Conservation (phyloP, 2,888 invertebrate species). For the Pterostichus madidus region DNA sequence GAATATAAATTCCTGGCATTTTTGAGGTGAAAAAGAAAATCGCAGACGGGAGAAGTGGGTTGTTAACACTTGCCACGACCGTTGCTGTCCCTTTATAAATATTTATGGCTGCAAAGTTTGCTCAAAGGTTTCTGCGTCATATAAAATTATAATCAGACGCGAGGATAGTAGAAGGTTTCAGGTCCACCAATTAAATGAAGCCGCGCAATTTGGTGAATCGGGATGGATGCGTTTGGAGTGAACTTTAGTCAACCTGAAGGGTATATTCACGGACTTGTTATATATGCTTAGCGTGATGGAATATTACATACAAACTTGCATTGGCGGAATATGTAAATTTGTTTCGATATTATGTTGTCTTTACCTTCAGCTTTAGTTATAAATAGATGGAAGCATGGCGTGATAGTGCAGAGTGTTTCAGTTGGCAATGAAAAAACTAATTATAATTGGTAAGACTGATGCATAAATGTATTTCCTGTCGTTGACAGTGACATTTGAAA, state of each 20-base stretch:
- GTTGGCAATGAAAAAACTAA: too few relatives aligned
- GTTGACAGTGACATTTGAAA: too few relatives aligned
- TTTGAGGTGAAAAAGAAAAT: conserved; percentile 47
- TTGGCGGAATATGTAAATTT: conserved; percentile 18
- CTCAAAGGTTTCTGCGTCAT: conserved; percentile 55
- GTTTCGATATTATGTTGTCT: conserved; percentile 32
- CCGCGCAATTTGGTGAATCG: conserved; percentile 35
- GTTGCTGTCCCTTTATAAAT: conserved; percentile 55
- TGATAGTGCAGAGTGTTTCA: too few relatives aligned
- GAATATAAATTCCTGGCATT: conserved; percentile 40
- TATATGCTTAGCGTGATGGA: conserved; percentile 33
- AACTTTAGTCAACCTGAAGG: conserved; percentile 5
- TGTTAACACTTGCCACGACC: conserved; percentile 51
- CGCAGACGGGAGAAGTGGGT: conserved; percentile 48
- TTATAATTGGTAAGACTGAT: too few relatives aligned
- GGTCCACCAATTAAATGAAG: conserved; percentile 48
- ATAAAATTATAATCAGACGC: conserved; percentile 56
- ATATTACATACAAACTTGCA: conserved; percentile 25
- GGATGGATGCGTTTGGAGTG: not conserved
- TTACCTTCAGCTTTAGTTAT: too few relatives aligned
- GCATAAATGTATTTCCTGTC: too few relatives aligned
- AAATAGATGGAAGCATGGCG: too few relatives aligned
- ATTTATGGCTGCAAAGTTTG: conserved; percentile 54
- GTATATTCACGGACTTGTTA: conserved; percentile 6
- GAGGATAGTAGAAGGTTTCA: not conserved